Evolutionary conservation across 2,113 vertebrate genomes (phyloP).

Genomic region (Ibidorhyncha struthersii): DNA sequence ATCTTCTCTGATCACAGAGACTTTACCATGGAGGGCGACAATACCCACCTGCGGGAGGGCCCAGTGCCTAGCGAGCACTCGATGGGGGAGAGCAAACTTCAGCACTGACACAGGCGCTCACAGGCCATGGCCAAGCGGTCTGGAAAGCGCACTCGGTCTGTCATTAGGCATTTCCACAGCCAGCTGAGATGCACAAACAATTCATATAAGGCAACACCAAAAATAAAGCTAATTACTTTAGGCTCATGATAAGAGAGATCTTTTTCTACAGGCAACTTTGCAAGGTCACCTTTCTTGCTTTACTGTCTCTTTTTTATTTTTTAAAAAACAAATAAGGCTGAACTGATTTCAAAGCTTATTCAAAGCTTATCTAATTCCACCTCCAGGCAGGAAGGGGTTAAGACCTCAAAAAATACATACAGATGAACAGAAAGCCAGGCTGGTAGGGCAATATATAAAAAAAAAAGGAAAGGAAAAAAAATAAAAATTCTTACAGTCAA

Average conservation of each 20-base stretch:
- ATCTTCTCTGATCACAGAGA: not conserved
- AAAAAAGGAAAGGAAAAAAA: not conserved
- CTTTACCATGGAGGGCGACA: not conserved
- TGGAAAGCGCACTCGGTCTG: not conserved
- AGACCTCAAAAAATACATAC: not conserved
- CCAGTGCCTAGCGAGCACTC: not conserved
- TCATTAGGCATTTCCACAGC: not conserved
- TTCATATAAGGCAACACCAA: slow-evolving; percentile 13
- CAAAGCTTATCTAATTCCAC: not conserved
- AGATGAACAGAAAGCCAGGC: not conserved
- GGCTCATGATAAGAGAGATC: slow-evolving; percentile 21
- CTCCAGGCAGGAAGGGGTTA: slow-evolving; percentile 24
- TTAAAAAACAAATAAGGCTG: not conserved
- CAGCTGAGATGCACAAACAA: not conserved
- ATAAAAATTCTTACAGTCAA: slow-evolving; percentile 17
- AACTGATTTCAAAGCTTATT: slow-evolving; percentile 14
- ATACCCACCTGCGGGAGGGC: not conserved
- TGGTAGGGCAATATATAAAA: not conserved
- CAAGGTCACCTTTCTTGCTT: slow-evolving; percentile 48
- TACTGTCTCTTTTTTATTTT: not conserved
- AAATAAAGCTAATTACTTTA: slow-evolving; percentile 63
- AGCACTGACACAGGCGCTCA: rapidly evolving
- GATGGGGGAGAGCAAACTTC: not conserved
- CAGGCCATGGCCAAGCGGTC: not conserved
- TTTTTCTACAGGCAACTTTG: slow-evolving; percentile 27